phyloP scores from a whole-genome alignment of 2,113 vertebrate genomes.

The Paramisgurnus dabryanus region DNA sequence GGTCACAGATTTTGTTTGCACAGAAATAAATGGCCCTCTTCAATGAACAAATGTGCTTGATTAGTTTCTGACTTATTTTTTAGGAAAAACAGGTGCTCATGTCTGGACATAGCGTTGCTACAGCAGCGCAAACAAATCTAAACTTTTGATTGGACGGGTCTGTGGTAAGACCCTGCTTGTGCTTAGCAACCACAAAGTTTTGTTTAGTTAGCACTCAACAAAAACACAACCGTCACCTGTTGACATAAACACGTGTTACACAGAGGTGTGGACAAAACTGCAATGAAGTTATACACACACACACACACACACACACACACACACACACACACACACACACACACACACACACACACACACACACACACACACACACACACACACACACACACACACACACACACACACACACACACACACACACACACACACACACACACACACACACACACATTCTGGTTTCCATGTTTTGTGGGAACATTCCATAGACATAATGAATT shows the following conservation, averaged over 20 bases:
- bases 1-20: neutral
- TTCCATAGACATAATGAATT: too few relatives aligned
- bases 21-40: neutral
- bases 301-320: too few relatives aligned
- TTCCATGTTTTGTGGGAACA: too few relatives aligned
- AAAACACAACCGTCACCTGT: slow-evolving; percentile 47
- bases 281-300: too few relatives aligned
- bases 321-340: too few relatives aligned
- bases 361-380: too few relatives aligned
- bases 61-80: slow-evolving; percentile 25
- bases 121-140: slow-evolving; percentile 38
- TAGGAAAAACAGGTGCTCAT: slow-evolving; percentile 34
- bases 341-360: too few relatives aligned
- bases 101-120: slow-evolving; percentile 48
- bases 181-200: slow-evolving; percentile 35
- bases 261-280: slow-evolving; percentile 6
- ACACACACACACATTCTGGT: too few relatives aligned
- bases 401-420: too few relatives aligned
- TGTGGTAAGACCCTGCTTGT: neutral
- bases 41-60: slow-evolving; percentile 19
- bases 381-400: too few relatives aligned
- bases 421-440: too few relatives aligned
- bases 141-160: slow-evolving; percentile 45
- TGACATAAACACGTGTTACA: slow-evolving; percentile 32
- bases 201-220: slow-evolving; percentile 37